Percentiles rank a stretch among this genome's conserved stretches.
These are phyloP conservation scores for Limnodromus scolopaceus DNA, from an alignment of 2,797 vertebrate species.

Conservation along the genomic window DNA sequence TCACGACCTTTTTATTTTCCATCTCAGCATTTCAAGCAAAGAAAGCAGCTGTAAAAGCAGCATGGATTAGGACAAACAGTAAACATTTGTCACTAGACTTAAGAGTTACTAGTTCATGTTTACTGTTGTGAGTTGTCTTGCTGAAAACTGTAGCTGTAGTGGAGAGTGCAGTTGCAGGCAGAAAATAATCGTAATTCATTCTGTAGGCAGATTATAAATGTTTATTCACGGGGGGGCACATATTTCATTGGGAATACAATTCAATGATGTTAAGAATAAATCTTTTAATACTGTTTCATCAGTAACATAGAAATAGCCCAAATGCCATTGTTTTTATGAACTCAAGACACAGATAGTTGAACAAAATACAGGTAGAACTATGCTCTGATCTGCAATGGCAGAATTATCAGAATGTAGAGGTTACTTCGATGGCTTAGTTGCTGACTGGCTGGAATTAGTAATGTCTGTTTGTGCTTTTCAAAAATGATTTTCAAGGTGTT, in stretches of 20 bases:
- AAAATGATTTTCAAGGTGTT: slow-evolving; percentile 7
- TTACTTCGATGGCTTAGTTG: background rate
- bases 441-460: background rate
- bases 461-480: background rate
- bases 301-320: background rate
- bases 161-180: background rate
- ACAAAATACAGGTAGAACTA: background rate
- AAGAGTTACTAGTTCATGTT: background rate
- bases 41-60: background rate
- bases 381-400: background rate
- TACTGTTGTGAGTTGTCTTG: background rate
- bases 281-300: background rate
- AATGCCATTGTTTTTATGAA: background rate
- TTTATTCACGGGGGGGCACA: background rate
- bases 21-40: background rate
- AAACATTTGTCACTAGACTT: background rate
- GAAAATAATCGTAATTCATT: background rate
- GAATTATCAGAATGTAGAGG: background rate
- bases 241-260: background rate
- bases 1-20: background rate
- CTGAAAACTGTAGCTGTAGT: background rate
- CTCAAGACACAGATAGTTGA: background rate
- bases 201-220: background rate
- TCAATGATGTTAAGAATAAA: background rate
- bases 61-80: background rate